Base-by-base conservation (phyloP, 1,140 invertebrate genomes). In the Heterodera carotae region DNA sequence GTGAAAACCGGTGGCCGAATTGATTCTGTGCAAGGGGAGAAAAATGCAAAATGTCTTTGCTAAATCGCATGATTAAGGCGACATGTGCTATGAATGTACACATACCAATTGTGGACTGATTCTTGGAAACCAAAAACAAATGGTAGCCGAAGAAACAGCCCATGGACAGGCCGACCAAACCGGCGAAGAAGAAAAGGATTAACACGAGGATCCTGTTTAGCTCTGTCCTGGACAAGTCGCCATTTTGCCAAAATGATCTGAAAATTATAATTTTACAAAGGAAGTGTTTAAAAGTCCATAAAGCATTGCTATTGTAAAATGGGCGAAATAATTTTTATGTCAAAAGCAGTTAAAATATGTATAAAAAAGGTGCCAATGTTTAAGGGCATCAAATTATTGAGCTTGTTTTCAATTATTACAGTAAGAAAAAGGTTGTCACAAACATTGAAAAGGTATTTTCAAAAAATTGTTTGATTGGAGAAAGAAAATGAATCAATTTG, bases 61-160 rank as follows among this genome's bases (percentile, higher is more conserved):
- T 39, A 29, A 48, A 15, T 71, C 18, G 69, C 15, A 34, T 2
- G 3, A 18, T 22, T 73, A 43, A 43, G 6, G 12, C 12, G 39
- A 6, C 39, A 15, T 43, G 27, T 12, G 33, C 12, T 31, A 10
- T 33, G 27, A 36, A 22, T 10, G 33, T 27, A 25, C 8, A 69
- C 60, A 31, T 25, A 82, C 81, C 81, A 34, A 82, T 22, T 27
- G 81, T 84, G 22, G 81, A 64, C 31, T 34, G 71, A 64, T 82
- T 82, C 34, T 67, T 83, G 22, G 27, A 48, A 34, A 64, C 67
- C 29, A 82, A 75, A 75, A 73, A 82, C 22, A 82, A 22, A 66
- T 82, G 81, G 53, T 84, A 82, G 76, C 76, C 69, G n/a, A 82
- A 82, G 12, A 82, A 62, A 36, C 79, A 84, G 29, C 53, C 59